A percentile compares a stretch with the other conserved stretches of the same genome.
Conservation (phyloP, 2,797 vertebrate genomes). For the Cyprinodon diabolis region DNA sequence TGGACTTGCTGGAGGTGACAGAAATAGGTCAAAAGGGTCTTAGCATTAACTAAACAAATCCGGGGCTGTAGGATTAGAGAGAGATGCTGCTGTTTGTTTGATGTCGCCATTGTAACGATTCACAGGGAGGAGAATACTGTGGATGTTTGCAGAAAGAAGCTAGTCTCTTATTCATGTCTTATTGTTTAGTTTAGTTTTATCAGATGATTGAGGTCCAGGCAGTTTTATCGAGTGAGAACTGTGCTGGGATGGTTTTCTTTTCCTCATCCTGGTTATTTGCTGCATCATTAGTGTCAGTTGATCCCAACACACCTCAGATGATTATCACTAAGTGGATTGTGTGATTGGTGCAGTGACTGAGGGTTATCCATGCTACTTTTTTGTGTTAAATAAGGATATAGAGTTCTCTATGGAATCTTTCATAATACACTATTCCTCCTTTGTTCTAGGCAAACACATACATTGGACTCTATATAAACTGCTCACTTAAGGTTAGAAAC, state of each 20-base stretch:
- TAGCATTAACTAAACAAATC: constrained; percentile 94
- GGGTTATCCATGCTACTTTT: neutral
- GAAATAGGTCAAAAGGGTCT: constrained; percentile 94
- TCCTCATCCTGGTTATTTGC: neutral
- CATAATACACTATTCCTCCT: neutral
- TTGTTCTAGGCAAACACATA: neutral
- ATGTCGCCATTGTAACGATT: constrained; percentile 81
- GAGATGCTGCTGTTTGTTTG: constrained; percentile 86
- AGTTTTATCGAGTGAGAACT: neutral
- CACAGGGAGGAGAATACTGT: constrained; percentile 32
- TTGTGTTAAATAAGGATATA: neutral
- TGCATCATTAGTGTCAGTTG: neutral
- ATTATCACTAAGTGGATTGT: constrained; percentile 1
- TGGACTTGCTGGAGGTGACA: constrained; percentile 85
- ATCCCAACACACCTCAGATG: constrained; percentile 1
- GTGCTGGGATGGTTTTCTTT: neutral
- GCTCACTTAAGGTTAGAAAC: neutral
- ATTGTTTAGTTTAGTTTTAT: constrained; percentile 25
- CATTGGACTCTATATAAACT: neutral
- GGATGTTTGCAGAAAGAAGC: constrained; percentile 33
- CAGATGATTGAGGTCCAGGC: neutral
- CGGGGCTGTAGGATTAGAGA: constrained; percentile 89
- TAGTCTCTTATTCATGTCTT: constrained; percentile 11
- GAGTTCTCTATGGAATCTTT: neutral
- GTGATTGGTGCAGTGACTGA: neutral